Evolutionary conservation across 35 echinoderm and acorn worm genomes (phyloP), one percentile per base, ranked within the genome.

Genomic region (Ophiothrix spiculata): DNA sequence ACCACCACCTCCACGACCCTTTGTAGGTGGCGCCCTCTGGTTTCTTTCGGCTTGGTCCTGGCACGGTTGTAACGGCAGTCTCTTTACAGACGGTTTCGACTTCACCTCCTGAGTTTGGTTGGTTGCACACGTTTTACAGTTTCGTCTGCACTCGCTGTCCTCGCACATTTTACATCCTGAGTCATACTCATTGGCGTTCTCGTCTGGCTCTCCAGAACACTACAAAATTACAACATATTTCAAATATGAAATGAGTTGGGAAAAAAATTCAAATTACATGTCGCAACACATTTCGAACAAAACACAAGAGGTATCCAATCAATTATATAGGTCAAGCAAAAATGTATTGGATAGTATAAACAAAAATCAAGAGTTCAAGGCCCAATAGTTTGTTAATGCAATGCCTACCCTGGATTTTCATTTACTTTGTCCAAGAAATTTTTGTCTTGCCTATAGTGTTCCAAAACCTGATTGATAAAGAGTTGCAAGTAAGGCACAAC

Each of bases 111-210:
- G 32, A 21, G 54, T 60, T 3, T 14, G 37, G 81, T 84, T 36
- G 13, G 81, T 64, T 35, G 63, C 81, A 60, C 81, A 84, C 45
- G 36, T 56, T 33, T 84, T 84, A 56, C 81, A 84, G 0, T 10
- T 45, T 3, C 63, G 32, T 32, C 54, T 56, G 29, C 60, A 28
- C 49, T 37, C 39, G 40, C 69, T 84, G 54, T 84, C 81, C n/a
- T n/a, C n/a, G n/a, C 81, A 84, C 45, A 60, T 56, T 33, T 84
- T 84, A 56, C 81, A 84, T 0, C 14, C 49, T 3, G 69, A 19
- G 56, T 35, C 81, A 69, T 28, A 28, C 49, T 37, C 39, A 60
- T 84, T 84, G 54, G 63, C 81, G 36, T 84, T 84, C 40, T 84
- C 81, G 34, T 84, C 81, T 35, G 54, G 42, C 3, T 84, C 81